Evolutionary conservation across 2,888 invertebrate genomes (phyloP), one percentile per base, ranked within the genome.

Genomic region (Helleia helle): DNA sequence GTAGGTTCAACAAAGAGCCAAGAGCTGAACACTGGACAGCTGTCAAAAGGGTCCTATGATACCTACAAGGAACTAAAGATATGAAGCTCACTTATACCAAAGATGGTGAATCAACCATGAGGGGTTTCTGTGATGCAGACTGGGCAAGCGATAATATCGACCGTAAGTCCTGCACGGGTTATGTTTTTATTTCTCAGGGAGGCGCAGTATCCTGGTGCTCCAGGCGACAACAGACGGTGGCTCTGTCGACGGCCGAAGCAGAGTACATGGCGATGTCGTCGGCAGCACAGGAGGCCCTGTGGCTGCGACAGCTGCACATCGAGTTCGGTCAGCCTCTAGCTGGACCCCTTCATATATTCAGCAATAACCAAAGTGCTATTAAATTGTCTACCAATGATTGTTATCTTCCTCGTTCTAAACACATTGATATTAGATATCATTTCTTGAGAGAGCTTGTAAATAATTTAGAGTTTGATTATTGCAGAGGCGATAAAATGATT

Each of bases 281-380:
- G n/a, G 25, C 4, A 8, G 8, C 25, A 3, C 18, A 18, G 18
- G 18, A 18, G 18, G 18, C 18, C 3, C 18, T 18, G 18, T 18
- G 18, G 18, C 25, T 25, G 25, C 4, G 25, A 8, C 14, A 8
- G 5, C 48, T 55, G 18, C 46, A 49, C 2, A 34, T 4, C 1
- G 52, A 50, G 34, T 46, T 54, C 6, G 37, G 46, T n/a, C n/a
- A n/a, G 6, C 27, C 38, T 12, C 36, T 9, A n/a, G 38, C 17
- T 15, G 40, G 39, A 7, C 31, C 49, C 0, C 43, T 52, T 6
- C 5, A 47, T 8, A 53, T 51, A 5, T 47, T 27, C 15, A 36
- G 50, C 45, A 51, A 55, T 31, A 53, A 51, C 18, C 50, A 51
- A 31, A 52, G 52, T 44, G 52, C 54, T 4, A 53, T 57, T 2